phyloP scores from a whole-genome alignment of 1,140 invertebrate genomes.

The Delia radicum region DNA sequence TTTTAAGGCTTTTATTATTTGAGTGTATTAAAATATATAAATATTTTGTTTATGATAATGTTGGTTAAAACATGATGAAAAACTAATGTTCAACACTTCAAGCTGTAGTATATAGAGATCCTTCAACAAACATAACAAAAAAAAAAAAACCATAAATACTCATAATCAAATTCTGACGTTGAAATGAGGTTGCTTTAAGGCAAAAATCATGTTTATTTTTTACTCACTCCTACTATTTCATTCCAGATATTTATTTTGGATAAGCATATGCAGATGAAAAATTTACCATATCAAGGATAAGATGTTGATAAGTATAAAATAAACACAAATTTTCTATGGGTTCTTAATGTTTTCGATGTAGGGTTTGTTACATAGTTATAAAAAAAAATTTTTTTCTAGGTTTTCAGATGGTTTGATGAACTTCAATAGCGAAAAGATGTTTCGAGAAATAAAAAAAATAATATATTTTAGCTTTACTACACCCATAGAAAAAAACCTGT shows the following conservation, averaged over 20 bases:
- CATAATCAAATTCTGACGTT: not conserved
- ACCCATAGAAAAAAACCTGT: too few species aligned
- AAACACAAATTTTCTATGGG: too few species aligned
- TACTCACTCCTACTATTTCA: not conserved
- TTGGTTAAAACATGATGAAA: not conserved
- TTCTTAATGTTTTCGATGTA: too few species aligned
- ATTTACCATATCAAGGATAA: not conserved
- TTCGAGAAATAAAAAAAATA: too few species aligned
- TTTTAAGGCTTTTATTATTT: too few species aligned
- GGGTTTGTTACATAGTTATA: too few species aligned
- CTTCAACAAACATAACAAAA: not conserved
- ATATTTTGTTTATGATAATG: too few species aligned
- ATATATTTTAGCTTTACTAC: too few species aligned
- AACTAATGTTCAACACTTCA: not conserved
- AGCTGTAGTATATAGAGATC: not conserved
- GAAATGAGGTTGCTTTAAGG: not conserved
- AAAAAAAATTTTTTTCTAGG: too few species aligned
- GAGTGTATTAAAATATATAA: too few species aligned
- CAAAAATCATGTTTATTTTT: not conserved
- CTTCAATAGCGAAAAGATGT: too few species aligned
- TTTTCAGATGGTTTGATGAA: too few species aligned
- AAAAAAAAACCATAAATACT: not conserved
- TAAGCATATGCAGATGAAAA: not conserved
- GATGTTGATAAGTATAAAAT: not conserved
- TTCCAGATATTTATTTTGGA: not conserved